Evolutionary conservation across 1,140 invertebrate genomes (phyloP).

Genomic region (Notospermus geniculatus): DNA sequence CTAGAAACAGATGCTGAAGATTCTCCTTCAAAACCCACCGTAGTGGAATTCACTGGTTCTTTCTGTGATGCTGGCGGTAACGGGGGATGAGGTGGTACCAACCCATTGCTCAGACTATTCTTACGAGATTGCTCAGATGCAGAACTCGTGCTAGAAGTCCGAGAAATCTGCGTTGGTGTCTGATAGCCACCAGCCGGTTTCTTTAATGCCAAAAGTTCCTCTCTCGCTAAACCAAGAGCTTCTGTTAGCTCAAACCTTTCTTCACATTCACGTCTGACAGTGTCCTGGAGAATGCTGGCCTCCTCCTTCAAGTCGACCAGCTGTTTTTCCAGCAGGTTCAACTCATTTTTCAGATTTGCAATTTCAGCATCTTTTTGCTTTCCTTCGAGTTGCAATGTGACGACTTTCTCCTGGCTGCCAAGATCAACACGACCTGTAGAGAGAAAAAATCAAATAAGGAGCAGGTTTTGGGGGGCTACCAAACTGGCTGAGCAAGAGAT

Average conservation of each 20-base stretch:
- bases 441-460: too few relatives aligned
- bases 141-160: background rate
- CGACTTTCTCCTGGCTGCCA: constrained; percentile 33
- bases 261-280: constrained; percentile 50
- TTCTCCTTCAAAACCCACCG: too few relatives aligned
- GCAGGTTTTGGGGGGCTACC: too few relatives aligned
- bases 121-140: too few relatives aligned
- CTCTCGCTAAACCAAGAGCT: constrained; percentile 42
- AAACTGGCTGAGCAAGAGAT: too few relatives aligned
- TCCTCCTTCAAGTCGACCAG: constrained; percentile 20
- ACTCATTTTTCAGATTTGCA: constrained; percentile 12
- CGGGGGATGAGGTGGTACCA: too few relatives aligned
- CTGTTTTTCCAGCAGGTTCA: constrained; percentile 12
- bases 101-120: too few relatives aligned
- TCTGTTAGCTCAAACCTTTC: constrained; percentile 53
- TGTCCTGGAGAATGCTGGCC: constrained; percentile 43
- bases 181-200: constrained; percentile 38
- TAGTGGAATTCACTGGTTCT: too few relatives aligned
- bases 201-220: constrained; percentile 43
- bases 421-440: constrained; percentile 6
- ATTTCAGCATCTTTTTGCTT: constrained; percentile 17
- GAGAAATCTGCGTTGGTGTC: background rate
- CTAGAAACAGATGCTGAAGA: too few relatives aligned
- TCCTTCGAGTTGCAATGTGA: constrained; percentile 26
- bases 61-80: too few relatives aligned